phyloP scores from a whole-genome alignment of 2,888 invertebrate species.

The Osmoderma eremita region DNA sequence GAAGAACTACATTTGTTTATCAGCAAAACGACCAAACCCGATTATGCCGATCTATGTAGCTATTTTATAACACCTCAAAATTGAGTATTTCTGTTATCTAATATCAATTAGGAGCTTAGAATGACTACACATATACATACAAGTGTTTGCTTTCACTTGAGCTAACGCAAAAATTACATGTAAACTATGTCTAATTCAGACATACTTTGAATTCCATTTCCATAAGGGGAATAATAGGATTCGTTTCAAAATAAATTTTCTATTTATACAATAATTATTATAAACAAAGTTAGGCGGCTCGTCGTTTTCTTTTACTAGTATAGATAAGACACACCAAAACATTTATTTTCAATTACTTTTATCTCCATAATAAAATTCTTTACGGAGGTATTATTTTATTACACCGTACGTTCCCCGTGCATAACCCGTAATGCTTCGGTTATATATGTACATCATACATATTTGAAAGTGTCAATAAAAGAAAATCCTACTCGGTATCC shows the following conservation, averaged over 20 bases:
- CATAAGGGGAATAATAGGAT: not conserved
- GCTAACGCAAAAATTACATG: too few species aligned
- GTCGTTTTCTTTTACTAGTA: constrained; percentile 28
- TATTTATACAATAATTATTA: constrained; percentile 30
- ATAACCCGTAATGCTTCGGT: constrained; percentile 21
- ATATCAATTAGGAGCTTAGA: too few species aligned
- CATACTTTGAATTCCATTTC: too few species aligned
- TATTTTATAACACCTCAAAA: too few species aligned
- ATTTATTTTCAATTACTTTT: constrained; percentile 40
- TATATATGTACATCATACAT: not conserved
- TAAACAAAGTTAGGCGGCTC: constrained; percentile 9
- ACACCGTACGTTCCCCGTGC: constrained; percentile 24
- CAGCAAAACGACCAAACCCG: too few species aligned
- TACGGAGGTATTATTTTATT: constrained; percentile 32
- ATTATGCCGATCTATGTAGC: too few species aligned
- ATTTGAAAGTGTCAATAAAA: constrained; percentile 36
- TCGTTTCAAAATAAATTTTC: not conserved
- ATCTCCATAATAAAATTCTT: constrained; percentile 35
- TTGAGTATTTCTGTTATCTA: too few species aligned
- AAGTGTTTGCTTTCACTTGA: too few species aligned
- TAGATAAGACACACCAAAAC: constrained; percentile 34
- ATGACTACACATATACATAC: too few species aligned
- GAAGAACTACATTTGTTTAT: too few species aligned
- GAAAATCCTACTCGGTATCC: constrained; percentile 31
- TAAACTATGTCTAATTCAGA: too few species aligned